Base-by-base conservation (phyloP, 2,797 vertebrate species). In the Urosaurus nigricauda region DNA sequence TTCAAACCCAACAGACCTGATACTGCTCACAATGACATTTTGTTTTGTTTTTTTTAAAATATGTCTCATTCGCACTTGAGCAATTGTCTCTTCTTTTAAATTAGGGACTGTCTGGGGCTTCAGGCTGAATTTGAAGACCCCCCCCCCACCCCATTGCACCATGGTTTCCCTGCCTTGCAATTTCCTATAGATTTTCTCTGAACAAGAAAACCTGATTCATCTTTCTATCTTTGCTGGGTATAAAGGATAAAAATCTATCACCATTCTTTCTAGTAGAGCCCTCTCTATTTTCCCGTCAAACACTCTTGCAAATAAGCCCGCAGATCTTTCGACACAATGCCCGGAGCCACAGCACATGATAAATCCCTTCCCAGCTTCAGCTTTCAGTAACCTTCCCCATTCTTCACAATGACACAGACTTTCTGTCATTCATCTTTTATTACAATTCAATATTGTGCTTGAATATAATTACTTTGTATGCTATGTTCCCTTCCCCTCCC, bases 351-450 rank as follows among this genome's bases (percentile, higher is more conserved):
- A 90, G 91, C 93, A 95, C 95, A 91, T 96, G 96, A 97, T 97
- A 96, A 97, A 97, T 97, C 95, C 96, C 94, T 78, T 96, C 95
- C 92, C 84, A 95, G 96, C 93, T 93, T 95, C 95, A 96, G 97
- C 96, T 96, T 96, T 95, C 95, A 94, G 96, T 97, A 97, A 97
- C 97, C 95, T 96, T 97, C 95, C 93, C 92, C 95, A 97, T 97
- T 95, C 95, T 95, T 97, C 96, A 97, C 96, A 97, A 95, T 97
- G 96, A 96, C 96, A 96, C 91, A 89, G 93, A 95, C 94, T 97
- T 97, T 97, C 95, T 96, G 96, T 97, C 97, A 97, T 97, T 97
- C 96, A 97, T 97, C 96, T 97, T 97, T 97, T 97, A 97, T 97
- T 97, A 96, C 97, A 97, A 97, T 97, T 97, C 97, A 97, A 96